Base-by-base conservation (phyloP, 2,113 vertebrate genomes). In the Antigone vipio region DNA sequence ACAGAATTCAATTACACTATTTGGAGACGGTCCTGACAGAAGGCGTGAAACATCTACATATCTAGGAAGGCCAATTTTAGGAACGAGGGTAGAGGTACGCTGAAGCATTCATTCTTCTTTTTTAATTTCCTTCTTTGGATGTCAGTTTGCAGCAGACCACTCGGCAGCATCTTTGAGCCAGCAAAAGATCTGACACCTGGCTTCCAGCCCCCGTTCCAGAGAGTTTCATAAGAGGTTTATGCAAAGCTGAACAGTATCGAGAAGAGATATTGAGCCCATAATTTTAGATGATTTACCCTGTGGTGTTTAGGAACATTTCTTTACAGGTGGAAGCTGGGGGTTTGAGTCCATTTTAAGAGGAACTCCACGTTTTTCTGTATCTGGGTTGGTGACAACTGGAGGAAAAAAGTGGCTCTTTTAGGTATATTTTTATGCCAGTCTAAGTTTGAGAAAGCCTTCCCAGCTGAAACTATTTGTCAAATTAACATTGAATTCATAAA, bases 11-110 rank as follows among this genome's bases (percentile, higher is more conserved):
- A 94, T 98, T 97, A 93, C 7, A 2, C 64, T 93, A n/a, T 96
- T 97, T 97, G 97, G 97, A 98, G 96, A 85, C 78, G 67, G 79
- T 96, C 93, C 90, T 90, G 90, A 87, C 86, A 97, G 91, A 93
- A 93, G 88, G 89, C 23, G 3, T 96, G 88, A 92, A 95, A 92
- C 77, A 87, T 92, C 83, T 86, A 97, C 76, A 47, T 95, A 89
- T 67, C 20, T 64, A 77, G 77, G 75, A 97, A 97, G 96, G 88
- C 83, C 40, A 93, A 26, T 88, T 94, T 93, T 44, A 68, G 89
- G 75, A 97, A 85, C 3, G 58, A 75, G 81, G 56, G 62, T 86
- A 91, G 69, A 79, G 71, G 66, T 53, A 89, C 89, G 92, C 81
- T 85, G 86, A 97, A 97, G 91, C 97, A 96, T 97, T 97, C 92